phyloP scores from a whole-genome alignment of 2,113 vertebrate genomes.

The Suncus etruscus region DNA sequence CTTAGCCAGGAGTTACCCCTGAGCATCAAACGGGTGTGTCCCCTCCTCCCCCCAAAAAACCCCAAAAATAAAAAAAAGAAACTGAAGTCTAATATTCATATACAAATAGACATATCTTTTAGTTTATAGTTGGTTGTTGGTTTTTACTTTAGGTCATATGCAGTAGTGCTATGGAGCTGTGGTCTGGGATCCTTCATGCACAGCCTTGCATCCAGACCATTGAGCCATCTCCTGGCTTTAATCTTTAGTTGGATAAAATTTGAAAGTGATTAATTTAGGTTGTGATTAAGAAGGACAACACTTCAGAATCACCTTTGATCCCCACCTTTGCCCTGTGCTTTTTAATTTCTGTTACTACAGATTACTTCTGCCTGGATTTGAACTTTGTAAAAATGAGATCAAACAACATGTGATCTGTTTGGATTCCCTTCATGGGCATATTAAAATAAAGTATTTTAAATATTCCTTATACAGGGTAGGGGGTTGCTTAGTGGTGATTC shows the following conservation, averaged over 20 bases:
- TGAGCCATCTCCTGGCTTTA: background rate
- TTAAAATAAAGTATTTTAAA: too few species aligned
- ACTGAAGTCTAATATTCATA: background rate
- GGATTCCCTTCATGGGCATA: background rate
- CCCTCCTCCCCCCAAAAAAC: too few species aligned
- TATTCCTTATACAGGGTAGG: too few species aligned
- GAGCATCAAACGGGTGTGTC: too few species aligned
- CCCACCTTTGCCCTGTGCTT: background rate
- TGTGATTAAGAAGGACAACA: background rate
- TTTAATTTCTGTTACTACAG: background rate
- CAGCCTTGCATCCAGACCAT: too few species aligned
- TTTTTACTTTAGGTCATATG: too few species aligned
- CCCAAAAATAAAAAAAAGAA: too few species aligned
- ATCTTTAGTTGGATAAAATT: background rate
- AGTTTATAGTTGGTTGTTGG: too few species aligned
- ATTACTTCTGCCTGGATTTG: conserved; percentile 30
- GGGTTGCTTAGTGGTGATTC: too few species aligned
- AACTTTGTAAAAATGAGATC: conserved; percentile 39
- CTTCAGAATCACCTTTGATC: background rate
- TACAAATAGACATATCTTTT: background rate
- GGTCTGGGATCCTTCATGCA: too few species aligned
- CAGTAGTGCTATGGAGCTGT: too few species aligned
- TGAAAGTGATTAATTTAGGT: background rate
- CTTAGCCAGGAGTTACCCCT: too few species aligned
- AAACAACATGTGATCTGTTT: background rate